Evolutionary conservation across 2,113 vertebrate genomes (phyloP), one percentile per base, ranked within the genome.

Genomic region (Cinclus cinclus): DNA sequence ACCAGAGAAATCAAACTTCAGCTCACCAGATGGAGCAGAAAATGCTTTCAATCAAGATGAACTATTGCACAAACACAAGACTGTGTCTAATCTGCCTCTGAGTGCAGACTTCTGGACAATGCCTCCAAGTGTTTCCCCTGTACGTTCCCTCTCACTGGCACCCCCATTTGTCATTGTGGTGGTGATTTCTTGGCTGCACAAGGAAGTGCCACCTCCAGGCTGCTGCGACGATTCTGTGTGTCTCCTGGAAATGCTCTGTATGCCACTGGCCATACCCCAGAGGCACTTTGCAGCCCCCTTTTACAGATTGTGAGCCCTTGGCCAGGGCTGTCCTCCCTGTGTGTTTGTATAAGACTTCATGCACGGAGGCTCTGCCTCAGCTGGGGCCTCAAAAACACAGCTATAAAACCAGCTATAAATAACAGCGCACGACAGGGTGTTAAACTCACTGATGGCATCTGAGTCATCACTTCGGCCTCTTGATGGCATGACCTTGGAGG

Each of bases 391-490:
- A 83, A 92, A 80, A 94, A 55, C 64, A 71, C 1, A 2, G 52
- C 80, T 82, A 37, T 96, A 95, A 92, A 96, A 15, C 49, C 59
- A 90, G 73, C 73, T 87, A 93, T 83, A 96, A 95, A 96, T 94
- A 93, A 93, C 10, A 5, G 49, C 65, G 46, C 47, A 78, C 44
- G 91, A 90, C 85, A 87, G 87, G 73, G 82, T 95, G 90, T 90
- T 95, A 94, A 91, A 92, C 49, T 52, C 92, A 56, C 76, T 71
- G 88, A 93, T 83, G 88, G 83, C 83, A 92, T 86, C 89, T 96
- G 94, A 96, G 79, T 96, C 92, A 95, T 96, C 95, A 83, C 90
- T 97, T 90, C 22, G 68, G 83, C 90, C 75, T 91, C 82, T 84
- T 3, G 5, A 81, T 92, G 71, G 69, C 90, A 87, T 93, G 95